Percentiles rank a stretch among this genome's conserved stretches.
These are phyloP conservation scores for Heptranchias perlo DNA, from an alignment of 2,113 vertebrate species.

Conservation along the genomic window DNA sequence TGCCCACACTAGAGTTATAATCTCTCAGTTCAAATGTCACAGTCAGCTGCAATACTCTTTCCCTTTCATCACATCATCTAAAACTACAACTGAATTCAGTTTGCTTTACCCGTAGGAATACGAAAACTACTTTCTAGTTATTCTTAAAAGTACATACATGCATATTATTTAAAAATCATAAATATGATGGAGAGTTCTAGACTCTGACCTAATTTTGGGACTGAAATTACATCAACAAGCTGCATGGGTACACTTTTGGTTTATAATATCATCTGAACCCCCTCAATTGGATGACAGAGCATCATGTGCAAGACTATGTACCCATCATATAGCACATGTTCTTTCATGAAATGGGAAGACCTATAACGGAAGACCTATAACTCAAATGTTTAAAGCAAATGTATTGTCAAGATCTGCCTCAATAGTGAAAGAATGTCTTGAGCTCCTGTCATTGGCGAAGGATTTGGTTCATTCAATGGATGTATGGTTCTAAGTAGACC, in stretches of 20 bases:
- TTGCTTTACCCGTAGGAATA: not conserved
- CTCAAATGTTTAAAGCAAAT: not conserved
- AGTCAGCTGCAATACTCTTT: not conserved
- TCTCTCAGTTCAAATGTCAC: not conserved
- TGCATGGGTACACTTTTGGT: not conserved
- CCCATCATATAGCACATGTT: not conserved
- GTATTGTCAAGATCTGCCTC: not conserved
- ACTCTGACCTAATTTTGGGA: not conserved
- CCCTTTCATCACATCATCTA: not conserved
- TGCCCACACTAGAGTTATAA: not conserved
- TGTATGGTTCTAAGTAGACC: not conserved
- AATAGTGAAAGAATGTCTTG: not conserved
- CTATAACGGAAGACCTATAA: not conserved
- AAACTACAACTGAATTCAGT: not conserved
- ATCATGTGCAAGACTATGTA: no score
- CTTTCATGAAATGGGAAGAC: not conserved
- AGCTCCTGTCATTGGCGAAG: no score
- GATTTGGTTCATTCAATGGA: not conserved
- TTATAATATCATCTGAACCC: not conserved
- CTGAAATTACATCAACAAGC: not conserved
- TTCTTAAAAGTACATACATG: not conserved
- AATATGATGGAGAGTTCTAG: not conserved
- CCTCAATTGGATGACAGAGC: not conserved
- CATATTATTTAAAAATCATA: not conserved
- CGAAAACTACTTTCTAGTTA: not conserved